A percentile compares a stretch with the other conserved stretches of the same genome.
phyloP scores from a whole-genome alignment of 2,797 vertebrate species.

The Labeo calbasu region DNA sequence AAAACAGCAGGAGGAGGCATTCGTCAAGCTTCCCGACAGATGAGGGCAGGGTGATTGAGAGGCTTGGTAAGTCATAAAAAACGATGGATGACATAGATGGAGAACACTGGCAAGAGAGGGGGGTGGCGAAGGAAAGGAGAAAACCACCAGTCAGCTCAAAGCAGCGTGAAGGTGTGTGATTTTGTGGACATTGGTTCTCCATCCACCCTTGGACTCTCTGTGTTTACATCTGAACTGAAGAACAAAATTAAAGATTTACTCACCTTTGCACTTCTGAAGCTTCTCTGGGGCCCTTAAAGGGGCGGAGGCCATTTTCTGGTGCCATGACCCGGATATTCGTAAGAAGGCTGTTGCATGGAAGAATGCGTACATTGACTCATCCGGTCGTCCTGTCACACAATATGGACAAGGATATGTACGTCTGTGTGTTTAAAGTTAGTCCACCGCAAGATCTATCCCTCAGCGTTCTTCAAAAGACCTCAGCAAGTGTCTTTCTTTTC shows the following conservation, averaged over 20 bases:
- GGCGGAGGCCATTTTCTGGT: conserved; percentile 36
- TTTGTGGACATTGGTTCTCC: not conserved
- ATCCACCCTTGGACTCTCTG: conserved; percentile 10
- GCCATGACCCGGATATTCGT: conserved; percentile 45
- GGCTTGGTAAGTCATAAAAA: conserved; percentile 20
- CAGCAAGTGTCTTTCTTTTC: conserved; percentile 80
- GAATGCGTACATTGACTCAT: conserved; percentile 42
- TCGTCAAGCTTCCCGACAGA: conserved; percentile 29
- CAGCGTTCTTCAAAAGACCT: conserved; percentile 69
- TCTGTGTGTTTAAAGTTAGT: conserved; percentile 32
- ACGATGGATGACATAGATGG: not conserved
- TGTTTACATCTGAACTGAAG: conserved; percentile 42
- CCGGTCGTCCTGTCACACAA: conserved; percentile 37
- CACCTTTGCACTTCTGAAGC: conserved; percentile 22
- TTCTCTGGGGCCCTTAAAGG: conserved; percentile 36
- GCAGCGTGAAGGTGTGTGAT: conserved; percentile 11
- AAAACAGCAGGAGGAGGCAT: conserved; percentile 31
- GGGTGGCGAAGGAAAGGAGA: conserved; percentile 37
- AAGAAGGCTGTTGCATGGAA: conserved; percentile 43
- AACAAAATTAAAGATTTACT: conserved; percentile 16
- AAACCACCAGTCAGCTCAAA: conserved; percentile 36
- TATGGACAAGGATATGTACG: conserved; percentile 21
- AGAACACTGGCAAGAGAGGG: not conserved
- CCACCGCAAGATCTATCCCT: conserved; percentile 46
- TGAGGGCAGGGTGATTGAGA: conserved; percentile 21